Conservation (phyloP, 2,113 vertebrate genomes). For the Carlito syrichta region DNA sequence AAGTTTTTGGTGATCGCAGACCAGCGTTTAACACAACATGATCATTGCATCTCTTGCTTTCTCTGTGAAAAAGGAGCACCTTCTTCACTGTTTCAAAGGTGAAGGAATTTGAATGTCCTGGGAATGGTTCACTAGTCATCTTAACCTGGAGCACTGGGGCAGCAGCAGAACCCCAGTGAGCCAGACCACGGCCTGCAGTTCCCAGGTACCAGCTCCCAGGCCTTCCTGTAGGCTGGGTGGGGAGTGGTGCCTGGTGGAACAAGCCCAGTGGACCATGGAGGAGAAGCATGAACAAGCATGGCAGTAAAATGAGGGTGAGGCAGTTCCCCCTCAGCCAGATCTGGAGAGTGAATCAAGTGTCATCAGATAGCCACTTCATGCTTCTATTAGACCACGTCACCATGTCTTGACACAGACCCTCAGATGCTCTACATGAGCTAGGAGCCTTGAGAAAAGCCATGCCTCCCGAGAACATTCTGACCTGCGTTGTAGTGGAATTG, state of each 20-base stretch:
- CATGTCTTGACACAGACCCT: fast-evolving
- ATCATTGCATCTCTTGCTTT: background rate
- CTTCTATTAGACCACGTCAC: background rate
- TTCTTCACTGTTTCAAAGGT: background rate
- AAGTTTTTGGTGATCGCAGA: background rate
- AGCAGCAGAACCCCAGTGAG: background rate
- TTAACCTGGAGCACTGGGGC: background rate
- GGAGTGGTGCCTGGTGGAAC: background rate
- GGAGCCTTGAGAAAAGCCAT: background rate
- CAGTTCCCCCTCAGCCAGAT: background rate
- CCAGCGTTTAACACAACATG: background rate
- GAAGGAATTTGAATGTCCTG: background rate
- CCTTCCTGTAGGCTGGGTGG: background rate
- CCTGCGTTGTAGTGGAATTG: background rate
- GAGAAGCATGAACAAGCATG: background rate
- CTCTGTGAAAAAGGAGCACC: background rate
- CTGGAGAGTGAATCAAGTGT: background rate
- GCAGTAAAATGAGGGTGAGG: background rate
- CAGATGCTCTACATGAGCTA: too few relatives aligned
- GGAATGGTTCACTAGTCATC: background rate
- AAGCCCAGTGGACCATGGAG: background rate
- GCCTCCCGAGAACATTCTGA: background rate
- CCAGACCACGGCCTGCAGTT: background rate
- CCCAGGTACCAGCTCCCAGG: background rate
- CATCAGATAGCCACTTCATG: background rate